These are phyloP conservation scores for Strigamia crassipes DNA, from an alignment of 2,888 invertebrate genomes.

Conservation along the genomic window DNA sequence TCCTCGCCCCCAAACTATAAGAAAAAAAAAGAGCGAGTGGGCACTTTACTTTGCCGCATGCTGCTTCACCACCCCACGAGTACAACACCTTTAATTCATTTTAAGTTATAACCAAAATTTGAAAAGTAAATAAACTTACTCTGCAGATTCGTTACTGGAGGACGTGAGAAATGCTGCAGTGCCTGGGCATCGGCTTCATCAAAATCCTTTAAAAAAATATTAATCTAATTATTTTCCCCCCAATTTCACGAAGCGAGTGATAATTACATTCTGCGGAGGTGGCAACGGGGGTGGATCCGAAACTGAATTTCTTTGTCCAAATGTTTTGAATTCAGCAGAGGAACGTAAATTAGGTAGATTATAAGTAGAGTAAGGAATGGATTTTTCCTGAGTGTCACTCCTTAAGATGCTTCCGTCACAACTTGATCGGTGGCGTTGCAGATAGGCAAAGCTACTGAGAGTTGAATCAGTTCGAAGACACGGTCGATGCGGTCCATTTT, in stretches of 20 bases:
- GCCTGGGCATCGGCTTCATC: constrained; percentile 23
- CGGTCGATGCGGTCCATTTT: constrained; percentile 12
- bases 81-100: background rate
- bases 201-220: constrained; percentile 25
- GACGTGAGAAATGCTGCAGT: constrained; percentile 42
- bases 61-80: background rate
- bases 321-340: constrained; percentile 45
- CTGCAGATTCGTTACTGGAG: constrained; percentile 14
- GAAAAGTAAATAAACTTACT: background rate
- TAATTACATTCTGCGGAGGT: constrained; percentile 23
- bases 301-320: constrained; percentile 41
- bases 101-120: background rate
- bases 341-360: constrained; percentile 41
- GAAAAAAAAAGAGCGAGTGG: background rate
- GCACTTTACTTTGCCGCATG: background rate
- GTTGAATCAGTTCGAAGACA: constrained; percentile 41
- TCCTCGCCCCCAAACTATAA: background rate
- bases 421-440: constrained; percentile 38
- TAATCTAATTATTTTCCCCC: background rate
- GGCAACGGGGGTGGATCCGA: constrained; percentile 26
- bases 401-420: constrained; percentile 15
- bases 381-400: constrained; percentile 44
- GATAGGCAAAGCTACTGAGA: constrained; percentile 43
- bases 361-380: constrained; percentile 44
- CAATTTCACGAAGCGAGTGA: background rate